phyloP scores from a whole-genome alignment of 1,140 invertebrate genomes.

The Thaumatotibia leucotreta region DNA sequence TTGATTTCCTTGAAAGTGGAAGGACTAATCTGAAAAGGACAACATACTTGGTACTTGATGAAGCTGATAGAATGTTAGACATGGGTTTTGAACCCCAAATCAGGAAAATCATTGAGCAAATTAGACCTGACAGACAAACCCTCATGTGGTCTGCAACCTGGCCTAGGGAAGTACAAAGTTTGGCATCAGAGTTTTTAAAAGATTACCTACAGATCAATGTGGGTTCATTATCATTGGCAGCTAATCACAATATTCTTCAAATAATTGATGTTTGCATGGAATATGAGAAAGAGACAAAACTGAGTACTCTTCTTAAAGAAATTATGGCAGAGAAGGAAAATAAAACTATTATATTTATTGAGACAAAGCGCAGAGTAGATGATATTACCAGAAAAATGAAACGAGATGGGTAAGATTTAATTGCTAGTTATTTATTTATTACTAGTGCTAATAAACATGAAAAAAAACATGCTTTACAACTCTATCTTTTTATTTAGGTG shows the following conservation, averaged over 20 bases:
- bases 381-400: slow-evolving; percentile 92
- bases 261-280: slow-evolving; percentile 94
- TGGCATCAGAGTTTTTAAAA: slow-evolving; percentile 92
- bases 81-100: slow-evolving; percentile 99
- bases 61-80: slow-evolving; percentile 98
- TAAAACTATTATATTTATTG: slow-evolving; percentile 94
- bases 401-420: slow-evolving; percentile 81
- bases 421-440: background rate
- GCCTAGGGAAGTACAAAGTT: slow-evolving; percentile 92
- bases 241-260: slow-evolving; percentile 96
- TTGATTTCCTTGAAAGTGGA: slow-evolving; percentile 97
- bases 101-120: slow-evolving; percentile 97
- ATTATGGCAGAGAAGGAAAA: slow-evolving; percentile 91
- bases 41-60: slow-evolving; percentile 97
- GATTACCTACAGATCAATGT: slow-evolving; percentile 94
- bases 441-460: too few relatives aligned
- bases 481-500: slow-evolving; percentile 71
- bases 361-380: slow-evolving; percentile 94
- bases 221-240: slow-evolving; percentile 89
- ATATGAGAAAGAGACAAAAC: slow-evolving; percentile 86
- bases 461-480: too few relatives aligned
- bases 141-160: slow-evolving; percentile 97
- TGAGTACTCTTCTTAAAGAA: slow-evolving; percentile 87
- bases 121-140: slow-evolving; percentile 84
- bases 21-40: slow-evolving; percentile 93